These are phyloP conservation scores for Criorhina ranunculi DNA, from an alignment of 2,888 invertebrate species.

Conservation along the genomic window DNA sequence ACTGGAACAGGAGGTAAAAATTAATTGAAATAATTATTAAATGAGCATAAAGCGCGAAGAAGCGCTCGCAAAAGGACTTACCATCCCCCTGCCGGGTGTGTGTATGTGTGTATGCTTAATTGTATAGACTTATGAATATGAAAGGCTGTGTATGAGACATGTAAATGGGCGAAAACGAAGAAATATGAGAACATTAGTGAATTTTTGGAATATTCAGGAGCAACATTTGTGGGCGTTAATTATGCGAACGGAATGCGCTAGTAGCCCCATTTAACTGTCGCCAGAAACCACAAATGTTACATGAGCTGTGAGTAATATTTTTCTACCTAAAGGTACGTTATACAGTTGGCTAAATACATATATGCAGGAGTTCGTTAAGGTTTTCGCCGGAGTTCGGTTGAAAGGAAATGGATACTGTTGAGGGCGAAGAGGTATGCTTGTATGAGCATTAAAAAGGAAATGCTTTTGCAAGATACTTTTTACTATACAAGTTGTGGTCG, in stretches of 20 bases:
- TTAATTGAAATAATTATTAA: constrained; percentile 71
- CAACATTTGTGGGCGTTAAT: constrained; percentile 56
- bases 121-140: constrained; percentile 19
- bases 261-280: constrained; percentile 25
- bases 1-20: constrained; percentile 41
- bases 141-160: constrained; percentile 12
- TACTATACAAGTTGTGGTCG: too few species aligned
- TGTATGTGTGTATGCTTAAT: not conserved
- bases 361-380: too few species aligned
- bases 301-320: constrained; percentile 3
- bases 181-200: constrained; percentile 49
- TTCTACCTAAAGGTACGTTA: not conserved
- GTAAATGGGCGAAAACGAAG: constrained; percentile 31
- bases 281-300: constrained; percentile 27
- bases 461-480: too few species aligned
- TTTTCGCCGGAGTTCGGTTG: too few species aligned
- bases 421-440: too few species aligned
- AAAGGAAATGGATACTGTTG: too few species aligned
- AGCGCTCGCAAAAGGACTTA: not conserved
- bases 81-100: not conserved
- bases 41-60: constrained; percentile 13
- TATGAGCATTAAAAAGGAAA: too few species aligned
- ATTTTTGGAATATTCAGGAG: constrained; percentile 46
- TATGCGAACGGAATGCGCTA: constrained; percentile 38
- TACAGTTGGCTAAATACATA: too few species aligned